Conservation (phyloP, 1,140 invertebrate species). For the Conus betulinus region DNA sequence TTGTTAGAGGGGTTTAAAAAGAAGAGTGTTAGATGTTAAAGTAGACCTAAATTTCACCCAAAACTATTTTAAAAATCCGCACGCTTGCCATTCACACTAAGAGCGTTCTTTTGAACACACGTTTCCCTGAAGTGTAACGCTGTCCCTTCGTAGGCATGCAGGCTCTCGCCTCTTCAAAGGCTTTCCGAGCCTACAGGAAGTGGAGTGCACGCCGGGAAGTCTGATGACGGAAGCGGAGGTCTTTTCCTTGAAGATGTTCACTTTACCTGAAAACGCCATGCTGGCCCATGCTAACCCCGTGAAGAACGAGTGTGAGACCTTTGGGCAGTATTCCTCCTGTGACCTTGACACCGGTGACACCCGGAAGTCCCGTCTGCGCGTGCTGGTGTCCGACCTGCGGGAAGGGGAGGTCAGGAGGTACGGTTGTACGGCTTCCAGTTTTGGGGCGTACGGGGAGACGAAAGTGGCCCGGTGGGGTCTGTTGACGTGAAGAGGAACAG, state of each 20-base stretch:
- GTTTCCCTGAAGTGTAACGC: neutral
- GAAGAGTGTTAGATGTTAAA: neutral
- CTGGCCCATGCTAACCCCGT: neutral
- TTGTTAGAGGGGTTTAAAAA: neutral
- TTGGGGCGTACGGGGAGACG: neutral
- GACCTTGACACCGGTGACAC: neutral
- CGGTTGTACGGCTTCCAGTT: neutral
- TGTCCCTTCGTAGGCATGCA: slow-evolving; percentile 13
- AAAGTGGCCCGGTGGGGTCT: neutral
- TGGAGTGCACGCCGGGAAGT: neutral
- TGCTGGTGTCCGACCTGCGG: slow-evolving; percentile 8
- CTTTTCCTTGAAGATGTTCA: slow-evolving; percentile 16
- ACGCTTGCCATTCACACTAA: neutral
- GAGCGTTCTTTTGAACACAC: neutral
- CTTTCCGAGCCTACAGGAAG: slow-evolving; percentile 6
- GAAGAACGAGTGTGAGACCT: slow-evolving; percentile 10
- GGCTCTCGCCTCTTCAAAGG: neutral
- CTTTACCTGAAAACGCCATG: neutral
- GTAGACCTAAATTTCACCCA: neutral
- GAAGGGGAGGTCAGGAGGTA: slow-evolving; percentile 23
- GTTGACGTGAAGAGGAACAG: neutral
- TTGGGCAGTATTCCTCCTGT: slow-evolving; percentile 22
- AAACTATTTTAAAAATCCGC: neutral
- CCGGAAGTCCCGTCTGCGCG: neutral
- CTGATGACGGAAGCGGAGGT: neutral